A percentile compares a stretch with the other conserved stretches of the same genome.
Evolutionary conservation across 2,113 vertebrate genomes (phyloP).

Genomic region (Mionectes macconnelli): DNA sequence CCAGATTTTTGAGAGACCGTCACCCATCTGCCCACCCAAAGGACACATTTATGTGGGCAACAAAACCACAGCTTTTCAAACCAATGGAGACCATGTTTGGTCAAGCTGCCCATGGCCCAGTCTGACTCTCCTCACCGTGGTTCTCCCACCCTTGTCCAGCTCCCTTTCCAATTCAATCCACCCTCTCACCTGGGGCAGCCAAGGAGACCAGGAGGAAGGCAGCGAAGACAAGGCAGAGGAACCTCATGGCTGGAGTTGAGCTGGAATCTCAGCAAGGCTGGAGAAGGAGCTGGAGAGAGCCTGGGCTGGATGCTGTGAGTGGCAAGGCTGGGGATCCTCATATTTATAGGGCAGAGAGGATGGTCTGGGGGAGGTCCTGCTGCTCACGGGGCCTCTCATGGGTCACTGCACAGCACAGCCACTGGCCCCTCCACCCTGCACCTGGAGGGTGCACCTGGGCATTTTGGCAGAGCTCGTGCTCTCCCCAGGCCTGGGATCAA

Average conservation of each 20-base stretch:
- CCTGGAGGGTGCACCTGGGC: not conserved
- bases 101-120: not conserved
- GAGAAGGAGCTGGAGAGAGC: not conserved
- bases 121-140: not conserved
- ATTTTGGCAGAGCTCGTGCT: not conserved
- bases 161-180: no score
- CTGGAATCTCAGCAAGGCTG: not conserved
- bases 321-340: not conserved
- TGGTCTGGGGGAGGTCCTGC: not conserved
- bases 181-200: slow-evolving; percentile 33
- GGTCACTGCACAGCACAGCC: not conserved
- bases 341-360: slow-evolving; percentile 43
- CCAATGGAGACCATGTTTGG: accelerated
- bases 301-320: not conserved
- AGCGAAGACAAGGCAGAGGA: not conserved
- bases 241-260: slow-evolving; percentile 19
- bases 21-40: not conserved
- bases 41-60: not conserved
- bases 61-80: not conserved
- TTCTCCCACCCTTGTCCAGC: not conserved
- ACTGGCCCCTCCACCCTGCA: not conserved
- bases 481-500: not conserved
- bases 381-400: not conserved
- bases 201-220: slow-evolving; percentile 17
- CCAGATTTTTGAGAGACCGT: not conserved